Base-by-base conservation (phyloP, 1,140 invertebrate species). In the Coenobita brevimanus region DNA sequence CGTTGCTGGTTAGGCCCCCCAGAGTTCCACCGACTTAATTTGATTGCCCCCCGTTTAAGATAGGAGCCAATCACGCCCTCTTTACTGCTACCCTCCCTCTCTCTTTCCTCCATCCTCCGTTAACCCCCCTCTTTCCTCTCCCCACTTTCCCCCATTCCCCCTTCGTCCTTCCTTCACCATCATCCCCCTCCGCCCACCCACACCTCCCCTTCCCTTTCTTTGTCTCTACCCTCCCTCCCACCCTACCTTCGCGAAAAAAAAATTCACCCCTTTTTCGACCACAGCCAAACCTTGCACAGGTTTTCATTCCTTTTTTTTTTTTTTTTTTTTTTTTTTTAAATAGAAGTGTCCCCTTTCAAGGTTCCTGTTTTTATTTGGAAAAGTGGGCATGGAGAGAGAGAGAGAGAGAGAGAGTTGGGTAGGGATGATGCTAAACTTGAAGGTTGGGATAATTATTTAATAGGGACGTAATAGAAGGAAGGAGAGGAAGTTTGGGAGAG, bases 11-110 rank as follows among this genome's bases (percentile, higher is more conserved):
- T 86, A 86, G 84, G 75, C 75, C 84, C 57, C 84, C 43, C 81
- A 17, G 41, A 69, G 75, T 85, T 79, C 84, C 84, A 57, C 71
- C 41, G 84, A 86, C 75, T 86, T 86, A 86, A 86, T 86, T 86
- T 86, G 84, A 86, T 86, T 86, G 84, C 84, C 38, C 75, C 46
- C 84, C 84, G 76, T 86, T 86, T 86, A 86, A 79, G 75, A 67
- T 79, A 79, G 84, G 75, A 86, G 84, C 84, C 84, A 86, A 79
- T 86, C 84, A 69, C 38, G 67, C 62, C 76, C 15, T 86, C 84
- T 78, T 86, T 80, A 86, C 38, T 54, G 60, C 75, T 10, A n/a
- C 54, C 71, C 54, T 60, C 54, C n/a, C 30, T 57, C 50, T 64
- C 24, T 21, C 54, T 62, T 73, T 41, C 73, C 50, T 15, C 27